Evolutionary conservation across 2,113 vertebrate species (phyloP).

Genomic region (Oreochromis aureus): DNA sequence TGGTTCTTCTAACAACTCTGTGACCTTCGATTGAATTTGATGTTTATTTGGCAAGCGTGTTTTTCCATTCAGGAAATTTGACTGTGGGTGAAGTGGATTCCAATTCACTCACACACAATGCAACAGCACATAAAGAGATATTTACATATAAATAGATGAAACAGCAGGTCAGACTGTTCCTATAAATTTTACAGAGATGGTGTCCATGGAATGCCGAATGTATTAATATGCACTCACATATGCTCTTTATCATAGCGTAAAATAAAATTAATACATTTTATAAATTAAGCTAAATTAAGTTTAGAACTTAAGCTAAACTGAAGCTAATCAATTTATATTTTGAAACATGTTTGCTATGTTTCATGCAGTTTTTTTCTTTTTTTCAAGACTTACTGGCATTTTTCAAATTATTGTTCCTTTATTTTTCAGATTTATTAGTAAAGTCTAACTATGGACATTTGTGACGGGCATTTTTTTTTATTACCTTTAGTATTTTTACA

Average conservation of each 20-base stretch:
- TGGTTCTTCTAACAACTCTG: neutral
- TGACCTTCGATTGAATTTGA: neutral
- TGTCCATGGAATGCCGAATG: rapidly evolving
- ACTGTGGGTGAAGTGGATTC: neutral
- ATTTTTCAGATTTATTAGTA: neutral
- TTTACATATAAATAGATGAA: neutral
- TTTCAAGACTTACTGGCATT: neutral
- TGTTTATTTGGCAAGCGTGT: neutral
- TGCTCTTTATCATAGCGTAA: neutral
- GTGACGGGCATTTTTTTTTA: rapidly evolving
- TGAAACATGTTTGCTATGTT: neutral
- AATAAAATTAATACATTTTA: neutral
- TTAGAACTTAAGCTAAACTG: neutral
- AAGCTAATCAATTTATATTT: neutral
- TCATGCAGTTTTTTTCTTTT: neutral
- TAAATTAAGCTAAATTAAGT: neutral
- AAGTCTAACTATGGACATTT: neutral
- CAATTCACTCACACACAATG: neutral
- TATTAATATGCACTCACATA: neutral
- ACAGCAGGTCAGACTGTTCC: neutral
- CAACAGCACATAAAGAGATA: neutral
- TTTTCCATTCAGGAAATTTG: neutral
- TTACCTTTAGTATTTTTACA: neutral
- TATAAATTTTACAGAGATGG: neutral
- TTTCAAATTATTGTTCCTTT: neutral